These are phyloP conservation scores for Oxytorus armatus DNA, from an alignment of 2,888 invertebrate genomes.

Conservation along the genomic window DNA sequence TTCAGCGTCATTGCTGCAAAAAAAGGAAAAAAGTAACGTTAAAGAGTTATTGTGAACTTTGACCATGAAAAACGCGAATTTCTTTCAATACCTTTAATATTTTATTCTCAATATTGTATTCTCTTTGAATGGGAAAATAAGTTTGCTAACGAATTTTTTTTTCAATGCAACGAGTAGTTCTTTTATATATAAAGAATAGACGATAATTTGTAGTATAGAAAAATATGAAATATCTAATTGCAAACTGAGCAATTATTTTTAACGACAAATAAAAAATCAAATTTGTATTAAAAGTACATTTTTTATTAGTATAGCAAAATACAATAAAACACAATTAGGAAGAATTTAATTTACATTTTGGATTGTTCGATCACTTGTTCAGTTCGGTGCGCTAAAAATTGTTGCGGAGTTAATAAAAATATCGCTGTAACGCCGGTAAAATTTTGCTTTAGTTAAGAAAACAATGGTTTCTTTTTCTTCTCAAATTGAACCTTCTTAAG, in stretches of 20 bases:
- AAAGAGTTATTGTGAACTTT: slow-evolving; percentile 15
- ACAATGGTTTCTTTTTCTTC: neutral
- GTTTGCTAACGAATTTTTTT: no score
- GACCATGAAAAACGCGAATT: neutral
- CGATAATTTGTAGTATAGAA: neutral
- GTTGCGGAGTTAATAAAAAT: no score
- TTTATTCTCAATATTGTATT: no score
- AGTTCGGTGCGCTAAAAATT: no score
- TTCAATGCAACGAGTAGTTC: no score
- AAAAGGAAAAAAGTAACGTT: slow-evolving; percentile 22
- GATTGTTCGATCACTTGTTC: no score
- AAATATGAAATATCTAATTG: neutral
- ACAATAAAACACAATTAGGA: no score
- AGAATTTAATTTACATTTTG: no score
- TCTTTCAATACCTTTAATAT: no score
- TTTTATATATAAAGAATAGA: neutral
- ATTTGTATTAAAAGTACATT: neutral
- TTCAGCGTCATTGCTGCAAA: slow-evolving; percentile 39
- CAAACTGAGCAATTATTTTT: neutral
- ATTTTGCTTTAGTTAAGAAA: neutral
- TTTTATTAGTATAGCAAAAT: no score
- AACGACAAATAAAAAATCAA: neutral
- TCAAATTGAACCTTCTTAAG: neutral
- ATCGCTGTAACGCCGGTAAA: no score
- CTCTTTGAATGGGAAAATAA: no score